Conservation (phyloP, 1,140 invertebrate species). For the Propsilocerus akamusi region DNA sequence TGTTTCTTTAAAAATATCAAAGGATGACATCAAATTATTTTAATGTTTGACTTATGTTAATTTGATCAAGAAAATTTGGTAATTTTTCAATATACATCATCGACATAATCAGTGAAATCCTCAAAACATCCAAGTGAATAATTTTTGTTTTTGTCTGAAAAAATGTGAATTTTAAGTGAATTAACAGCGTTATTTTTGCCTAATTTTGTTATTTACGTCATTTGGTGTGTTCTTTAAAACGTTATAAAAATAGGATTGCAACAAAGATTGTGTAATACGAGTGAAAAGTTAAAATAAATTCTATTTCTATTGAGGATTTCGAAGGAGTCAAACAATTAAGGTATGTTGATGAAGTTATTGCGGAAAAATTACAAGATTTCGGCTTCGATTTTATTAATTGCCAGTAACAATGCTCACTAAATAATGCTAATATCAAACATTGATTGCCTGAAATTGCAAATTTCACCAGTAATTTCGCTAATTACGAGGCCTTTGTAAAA, state of each 20-base stretch:
- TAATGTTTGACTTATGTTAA: no score
- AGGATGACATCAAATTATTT: no score
- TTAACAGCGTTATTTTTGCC: not conserved
- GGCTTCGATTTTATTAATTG: not conserved
- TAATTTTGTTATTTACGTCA: not conserved
- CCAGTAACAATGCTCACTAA: not conserved
- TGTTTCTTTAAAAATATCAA: no score
- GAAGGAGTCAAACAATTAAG: not conserved
- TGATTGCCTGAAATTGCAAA: not conserved
- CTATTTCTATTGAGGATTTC: not conserved
- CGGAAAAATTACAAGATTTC: not conserved
- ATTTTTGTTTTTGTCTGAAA: not conserved
- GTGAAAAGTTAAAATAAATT: not conserved
- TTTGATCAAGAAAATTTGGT: no score
- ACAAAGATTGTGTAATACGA: not conserved
- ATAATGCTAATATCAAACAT: not conserved
- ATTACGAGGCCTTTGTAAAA: not conserved
- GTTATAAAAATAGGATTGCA: not conserved
- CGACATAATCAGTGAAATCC: constrained; percentile 1
- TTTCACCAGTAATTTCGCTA: not conserved
- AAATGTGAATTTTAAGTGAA: not conserved
- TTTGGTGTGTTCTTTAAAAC: not conserved
- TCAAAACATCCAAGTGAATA: not conserved
- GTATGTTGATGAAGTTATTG: not conserved
- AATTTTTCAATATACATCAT: no score